phyloP scores from a whole-genome alignment of 2,113 vertebrate species.

The Ageneiosus marmoratus region DNA sequence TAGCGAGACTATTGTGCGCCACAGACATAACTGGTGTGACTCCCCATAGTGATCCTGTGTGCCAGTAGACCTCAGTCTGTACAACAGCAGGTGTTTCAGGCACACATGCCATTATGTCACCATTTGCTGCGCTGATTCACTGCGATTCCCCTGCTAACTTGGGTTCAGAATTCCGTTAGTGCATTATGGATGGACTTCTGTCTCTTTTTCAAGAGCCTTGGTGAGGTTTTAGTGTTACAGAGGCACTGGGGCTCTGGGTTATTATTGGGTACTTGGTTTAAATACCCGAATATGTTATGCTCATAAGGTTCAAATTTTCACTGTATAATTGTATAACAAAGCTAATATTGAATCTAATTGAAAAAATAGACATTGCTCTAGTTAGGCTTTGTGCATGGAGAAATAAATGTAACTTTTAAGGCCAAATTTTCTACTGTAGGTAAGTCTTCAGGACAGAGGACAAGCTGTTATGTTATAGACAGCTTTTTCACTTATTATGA shows the following conservation, averaged over 20 bases:
- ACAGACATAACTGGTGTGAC: constrained; percentile 6
- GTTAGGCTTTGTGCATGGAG: no score
- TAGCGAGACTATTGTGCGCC: neutral
- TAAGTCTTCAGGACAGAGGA: neutral
- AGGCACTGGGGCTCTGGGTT: no score
- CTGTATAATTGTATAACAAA: neutral
- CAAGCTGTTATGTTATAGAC: neutral
- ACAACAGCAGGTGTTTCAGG: constrained; percentile 30
- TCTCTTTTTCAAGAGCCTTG: neutral
- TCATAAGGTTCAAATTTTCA: neutral
- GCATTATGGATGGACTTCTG: neutral
- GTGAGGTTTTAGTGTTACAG: neutral
- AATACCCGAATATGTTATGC: neutral
- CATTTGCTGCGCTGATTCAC: constrained; percentile 21
- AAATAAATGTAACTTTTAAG: no score
- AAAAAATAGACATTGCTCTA: no score
- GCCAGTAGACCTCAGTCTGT: constrained; percentile 11
- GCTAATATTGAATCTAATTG: neutral
- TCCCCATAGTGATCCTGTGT: constrained; percentile 4
- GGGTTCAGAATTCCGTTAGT: neutral
- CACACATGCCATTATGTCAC: constrained; percentile 14
- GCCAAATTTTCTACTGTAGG: no score
- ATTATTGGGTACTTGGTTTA: no score
- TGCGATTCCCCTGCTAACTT: neutral
- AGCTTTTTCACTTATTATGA: neutral